Conservation (phyloP, 2,888 invertebrate genomes). For the Diadegma fenestrale region DNA sequence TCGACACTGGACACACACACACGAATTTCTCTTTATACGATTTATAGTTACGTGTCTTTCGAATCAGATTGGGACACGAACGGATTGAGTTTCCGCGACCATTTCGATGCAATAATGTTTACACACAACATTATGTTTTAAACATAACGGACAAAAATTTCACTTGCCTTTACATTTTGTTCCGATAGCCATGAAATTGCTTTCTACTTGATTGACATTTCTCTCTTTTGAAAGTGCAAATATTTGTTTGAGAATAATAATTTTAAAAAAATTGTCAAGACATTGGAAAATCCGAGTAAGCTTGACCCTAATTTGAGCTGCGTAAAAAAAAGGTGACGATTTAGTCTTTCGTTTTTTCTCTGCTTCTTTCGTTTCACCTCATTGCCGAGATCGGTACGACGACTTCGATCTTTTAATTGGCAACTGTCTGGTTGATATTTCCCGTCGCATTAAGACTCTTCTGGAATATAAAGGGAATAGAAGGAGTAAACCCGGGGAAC, state of each 20-base stretch:
- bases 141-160: neutral
- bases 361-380: constrained; percentile 43
- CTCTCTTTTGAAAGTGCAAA: neutral
- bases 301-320: neutral
- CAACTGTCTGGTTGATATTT: constrained; percentile 48
- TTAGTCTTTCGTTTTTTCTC: neutral
- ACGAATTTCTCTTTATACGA: constrained; percentile 17
- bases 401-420: constrained; percentile 67
- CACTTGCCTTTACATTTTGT: neutral
- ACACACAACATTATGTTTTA: neutral
- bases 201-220: neutral
- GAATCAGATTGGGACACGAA: neutral
- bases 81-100: neutral
- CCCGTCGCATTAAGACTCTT: constrained; percentile 57
- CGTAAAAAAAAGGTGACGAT: neutral
- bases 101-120: neutral
- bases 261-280: neutral
- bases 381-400: constrained; percentile 40
- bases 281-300: neutral
- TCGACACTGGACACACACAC: constrained; percentile 12
- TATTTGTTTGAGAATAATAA: neutral
- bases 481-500: constrained; percentile 24
- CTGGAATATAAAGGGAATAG: constrained; percentile 23
- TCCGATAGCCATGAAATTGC: neutral
- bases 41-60: neutral